Base-by-base conservation (phyloP, 1,140 invertebrate genomes). In the Drosophila leontia region DNA sequence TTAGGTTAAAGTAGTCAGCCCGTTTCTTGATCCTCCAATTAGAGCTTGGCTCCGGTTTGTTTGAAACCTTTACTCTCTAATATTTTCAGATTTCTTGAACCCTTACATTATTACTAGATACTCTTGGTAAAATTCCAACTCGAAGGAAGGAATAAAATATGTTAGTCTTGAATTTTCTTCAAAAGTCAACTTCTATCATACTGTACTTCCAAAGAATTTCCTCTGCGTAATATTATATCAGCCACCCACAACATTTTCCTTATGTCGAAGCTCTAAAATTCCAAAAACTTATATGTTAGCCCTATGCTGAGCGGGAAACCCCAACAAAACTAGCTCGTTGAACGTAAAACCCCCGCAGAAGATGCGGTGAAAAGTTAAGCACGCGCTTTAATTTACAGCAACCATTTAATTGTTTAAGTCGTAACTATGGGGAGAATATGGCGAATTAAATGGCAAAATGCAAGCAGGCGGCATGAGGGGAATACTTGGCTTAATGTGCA, bases 391-490 rank as follows among this genome's bases (percentile, higher is more conserved):
- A 60, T 51, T 50, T 50, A 41, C 35, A 32, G 45, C 50, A 71
- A 35, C 44, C 67, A 60, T 72, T 72, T 72, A 71, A 71, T 72
- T 72, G 69, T 42, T 55, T 32, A 34, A 53, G 19, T 35, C 67
- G 34, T 39, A 62, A 55, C 23, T 23, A 50, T n/a, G 65, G 34
- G 26, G 12, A 15, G 23, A 67, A 67, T 51, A 67, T 42, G 34
- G 51, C 44, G 51, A 29, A 71, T 50, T 71, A 71, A 42, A 41
- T 34, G 35, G 7, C 29, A 9, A 34, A 41, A 29, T 41, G 26
- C 35, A 17, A 12, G 19, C 19, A 15, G 34, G 12, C 23, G 15
- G 5, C 7, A 17, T 8, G 35, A 39, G 50, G 61, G 35, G 12
- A 50, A 45, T 37, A 37, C 47, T 51, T 70, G 48, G 61, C 48